These are phyloP conservation scores for Homarus gammarus DNA, from an alignment of 2,888 invertebrate species.

Conservation along the genomic window DNA sequence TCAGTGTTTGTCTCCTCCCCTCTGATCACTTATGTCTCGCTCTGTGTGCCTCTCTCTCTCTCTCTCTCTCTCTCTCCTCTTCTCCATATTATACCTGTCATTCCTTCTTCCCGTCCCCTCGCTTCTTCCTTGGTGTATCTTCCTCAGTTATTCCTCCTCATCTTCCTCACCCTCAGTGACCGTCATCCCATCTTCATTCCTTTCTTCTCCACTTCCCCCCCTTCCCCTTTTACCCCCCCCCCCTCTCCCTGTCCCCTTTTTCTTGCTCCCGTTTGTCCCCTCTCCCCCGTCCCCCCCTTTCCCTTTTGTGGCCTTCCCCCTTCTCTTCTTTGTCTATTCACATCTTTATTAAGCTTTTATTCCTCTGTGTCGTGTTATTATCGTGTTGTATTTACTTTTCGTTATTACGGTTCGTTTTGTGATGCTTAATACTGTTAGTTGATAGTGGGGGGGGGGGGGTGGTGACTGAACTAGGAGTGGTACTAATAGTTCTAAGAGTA, in stretches of 20 bases:
- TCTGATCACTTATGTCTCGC: background rate
- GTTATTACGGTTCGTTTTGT: too few species aligned
- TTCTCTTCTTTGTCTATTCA: too few species aligned
- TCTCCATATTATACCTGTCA: background rate
- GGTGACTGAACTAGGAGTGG: too few species aligned
- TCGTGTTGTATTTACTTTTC: too few species aligned
- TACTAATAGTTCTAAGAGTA: too few species aligned
- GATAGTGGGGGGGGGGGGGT: too few species aligned
- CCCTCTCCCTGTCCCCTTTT: background rate
- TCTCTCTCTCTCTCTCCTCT: background rate
- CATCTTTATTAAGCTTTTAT: too few species aligned
- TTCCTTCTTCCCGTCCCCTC: background rate
- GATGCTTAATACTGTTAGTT: too few species aligned
- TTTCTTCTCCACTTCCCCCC: background rate
- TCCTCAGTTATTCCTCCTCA: background rate
- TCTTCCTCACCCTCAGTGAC: background rate
- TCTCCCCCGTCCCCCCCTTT: too few species aligned
- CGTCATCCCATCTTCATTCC: background rate
- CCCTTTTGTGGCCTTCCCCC: background rate
- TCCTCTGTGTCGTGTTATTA: too few species aligned
- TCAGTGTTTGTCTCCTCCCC: slow-evolving; percentile 9
- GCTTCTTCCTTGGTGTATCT: background rate
- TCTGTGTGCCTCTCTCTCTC: background rate
- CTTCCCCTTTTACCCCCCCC: background rate
- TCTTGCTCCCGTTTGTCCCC: background rate